Conservation (phyloP, 2,797 vertebrate species). For the Knipowitschia caucasica region DNA sequence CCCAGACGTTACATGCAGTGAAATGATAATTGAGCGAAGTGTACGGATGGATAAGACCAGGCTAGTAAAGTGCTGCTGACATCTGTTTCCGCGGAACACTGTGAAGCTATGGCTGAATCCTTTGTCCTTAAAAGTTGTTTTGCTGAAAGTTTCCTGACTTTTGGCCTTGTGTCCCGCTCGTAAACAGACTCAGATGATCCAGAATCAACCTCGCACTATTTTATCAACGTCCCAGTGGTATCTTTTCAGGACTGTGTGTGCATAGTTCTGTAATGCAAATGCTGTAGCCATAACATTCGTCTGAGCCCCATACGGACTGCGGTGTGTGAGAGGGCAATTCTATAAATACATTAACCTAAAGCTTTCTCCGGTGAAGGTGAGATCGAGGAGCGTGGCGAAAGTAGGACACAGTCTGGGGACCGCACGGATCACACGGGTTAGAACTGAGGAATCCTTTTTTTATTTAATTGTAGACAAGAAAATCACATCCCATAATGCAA, state of each 20-base stretch:
- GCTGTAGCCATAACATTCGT: constrained; percentile 1
- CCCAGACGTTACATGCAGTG: no score
- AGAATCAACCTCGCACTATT: background rate
- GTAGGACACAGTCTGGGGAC: constrained; percentile 9
- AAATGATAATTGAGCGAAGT: no score
- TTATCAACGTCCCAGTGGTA: background rate
- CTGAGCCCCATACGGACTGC: constrained; percentile 1
- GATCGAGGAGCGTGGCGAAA: constrained; percentile 12
- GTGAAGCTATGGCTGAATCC: background rate
- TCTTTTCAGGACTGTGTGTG: background rate
- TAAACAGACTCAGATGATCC: background rate
- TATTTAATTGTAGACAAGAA: no score
- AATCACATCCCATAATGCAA: no score
- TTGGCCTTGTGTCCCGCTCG: background rate
- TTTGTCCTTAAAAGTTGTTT: constrained; percentile 1
- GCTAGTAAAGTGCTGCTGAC: no score
- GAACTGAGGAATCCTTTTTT: no score
- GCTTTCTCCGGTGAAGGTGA: constrained; percentile 12
- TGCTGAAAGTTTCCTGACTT: background rate
- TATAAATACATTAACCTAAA: constrained; percentile 9
- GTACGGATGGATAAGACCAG: no score
- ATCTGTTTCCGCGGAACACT: no score
- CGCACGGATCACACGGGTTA: constrained; percentile 9
- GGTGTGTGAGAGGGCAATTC: constrained; percentile 5
- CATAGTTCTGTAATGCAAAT: constrained; percentile 10